Conservation (phyloP, 2,797 vertebrate genomes). For the Epinephelus awoara region DNA sequence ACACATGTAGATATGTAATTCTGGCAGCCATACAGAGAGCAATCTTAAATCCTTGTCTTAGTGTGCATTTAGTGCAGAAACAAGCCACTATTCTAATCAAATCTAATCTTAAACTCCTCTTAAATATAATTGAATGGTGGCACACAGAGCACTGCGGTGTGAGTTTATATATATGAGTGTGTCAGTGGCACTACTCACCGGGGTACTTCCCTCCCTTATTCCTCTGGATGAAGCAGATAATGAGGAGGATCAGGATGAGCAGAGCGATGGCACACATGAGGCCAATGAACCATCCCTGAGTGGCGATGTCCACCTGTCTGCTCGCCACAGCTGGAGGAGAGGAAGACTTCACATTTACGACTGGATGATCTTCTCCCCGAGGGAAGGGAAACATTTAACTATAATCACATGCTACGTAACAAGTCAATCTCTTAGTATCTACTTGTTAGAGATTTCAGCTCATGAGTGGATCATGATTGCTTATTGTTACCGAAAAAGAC, state of each 20-base stretch:
- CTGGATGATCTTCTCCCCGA: not conserved
- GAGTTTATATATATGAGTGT: not conserved
- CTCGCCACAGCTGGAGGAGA: conserved; percentile 91
- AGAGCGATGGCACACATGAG: conserved; percentile 99
- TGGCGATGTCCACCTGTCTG: conserved; percentile 97
- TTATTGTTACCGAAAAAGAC: conserved; percentile 40
- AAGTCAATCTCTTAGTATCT: conserved; percentile 10
- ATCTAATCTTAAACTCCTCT: not conserved
- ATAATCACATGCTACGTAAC: not conserved
- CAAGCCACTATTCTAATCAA: not conserved
- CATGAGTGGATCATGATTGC: conserved; percentile 39
- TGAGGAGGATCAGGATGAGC: conserved; percentile 97
- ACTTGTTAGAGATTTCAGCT: conserved; percentile 34
- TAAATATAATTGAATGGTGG: not conserved
- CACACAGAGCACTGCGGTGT: not conserved
- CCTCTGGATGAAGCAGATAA: conserved; percentile 98
- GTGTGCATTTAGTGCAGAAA: not conserved
- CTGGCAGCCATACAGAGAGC: too few species aligned
- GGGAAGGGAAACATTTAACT: not conserved
- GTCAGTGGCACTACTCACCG: conserved; percentile 82
- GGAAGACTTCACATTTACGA: conserved; percentile 22
- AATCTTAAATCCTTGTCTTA: not conserved
- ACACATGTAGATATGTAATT: too few species aligned
- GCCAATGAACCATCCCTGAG: conserved; percentile 99
- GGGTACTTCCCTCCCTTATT: conserved; percentile 99